Evolutionary conservation across 2,797 vertebrate species (phyloP).

Genomic region (Erpetoichthys calabaricus): DNA sequence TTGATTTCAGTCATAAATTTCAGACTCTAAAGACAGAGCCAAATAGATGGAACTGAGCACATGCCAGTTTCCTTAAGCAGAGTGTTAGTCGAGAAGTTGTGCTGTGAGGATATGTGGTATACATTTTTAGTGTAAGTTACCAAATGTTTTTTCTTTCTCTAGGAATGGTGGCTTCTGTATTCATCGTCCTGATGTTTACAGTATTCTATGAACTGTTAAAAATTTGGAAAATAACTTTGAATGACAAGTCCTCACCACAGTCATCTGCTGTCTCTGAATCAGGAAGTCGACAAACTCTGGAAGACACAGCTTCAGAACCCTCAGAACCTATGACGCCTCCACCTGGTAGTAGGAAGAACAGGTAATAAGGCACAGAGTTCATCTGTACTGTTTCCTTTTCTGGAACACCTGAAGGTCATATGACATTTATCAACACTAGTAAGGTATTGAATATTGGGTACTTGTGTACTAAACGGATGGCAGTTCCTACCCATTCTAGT

Average conservation of each 20-base stretch:
- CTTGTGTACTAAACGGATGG: neutral
- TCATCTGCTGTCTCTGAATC: slow-evolving; percentile 4
- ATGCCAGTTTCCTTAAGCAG: neutral
- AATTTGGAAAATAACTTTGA: slow-evolving; percentile 60
- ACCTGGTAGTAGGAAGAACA: slow-evolving; percentile 12
- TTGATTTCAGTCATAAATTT: too few relatives aligned
- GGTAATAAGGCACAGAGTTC: slow-evolving; percentile 21
- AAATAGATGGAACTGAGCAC: neutral
- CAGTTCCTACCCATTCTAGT: too few relatives aligned
- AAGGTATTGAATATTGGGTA: neutral
- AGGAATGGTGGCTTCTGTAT: slow-evolving; percentile 74
- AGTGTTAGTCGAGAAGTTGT: too few relatives aligned
- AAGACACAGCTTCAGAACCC: slow-evolving; percentile 28
- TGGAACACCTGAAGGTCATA: neutral
- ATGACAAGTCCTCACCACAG: slow-evolving; percentile 15
- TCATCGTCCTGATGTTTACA: slow-evolving; percentile 68
- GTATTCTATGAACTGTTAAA: slow-evolving; percentile 75
- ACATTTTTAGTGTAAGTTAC: too few relatives aligned
- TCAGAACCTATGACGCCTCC: slow-evolving; percentile 28
- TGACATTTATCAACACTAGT: neutral
- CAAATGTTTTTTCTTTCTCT: slow-evolving; percentile 10
- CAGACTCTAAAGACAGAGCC: neutral
- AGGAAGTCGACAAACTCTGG: slow-evolving; percentile 18
- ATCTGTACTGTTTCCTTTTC: too few relatives aligned
- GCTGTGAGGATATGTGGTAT: too few relatives aligned